Conservation (phyloP, 2,888 invertebrate genomes). For the Melangyna quadrimaculata region DNA sequence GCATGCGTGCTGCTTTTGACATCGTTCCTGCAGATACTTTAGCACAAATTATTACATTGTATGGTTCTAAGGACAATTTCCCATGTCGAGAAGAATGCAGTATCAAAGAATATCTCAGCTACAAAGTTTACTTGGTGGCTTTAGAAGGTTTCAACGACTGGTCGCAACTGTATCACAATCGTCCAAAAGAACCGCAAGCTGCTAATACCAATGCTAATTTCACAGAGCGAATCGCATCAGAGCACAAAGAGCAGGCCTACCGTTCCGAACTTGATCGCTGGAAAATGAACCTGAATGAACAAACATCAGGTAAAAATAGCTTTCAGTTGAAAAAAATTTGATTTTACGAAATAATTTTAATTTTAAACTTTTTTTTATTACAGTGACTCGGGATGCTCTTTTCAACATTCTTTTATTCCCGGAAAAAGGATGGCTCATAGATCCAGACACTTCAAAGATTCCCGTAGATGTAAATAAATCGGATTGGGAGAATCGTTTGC, state of each 20-base stretch:
- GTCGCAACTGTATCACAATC: conserved; percentile 91
- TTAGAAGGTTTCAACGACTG: conserved; percentile 94
- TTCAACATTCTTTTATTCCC: conserved; percentile 94
- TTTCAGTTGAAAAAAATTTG: not conserved
- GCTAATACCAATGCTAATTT: conserved; percentile 86
- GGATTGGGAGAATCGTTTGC: conserved; percentile 83
- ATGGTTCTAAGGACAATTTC: conserved; percentile 81
- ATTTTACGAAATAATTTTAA: not conserved
- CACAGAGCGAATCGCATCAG: conserved; percentile 93
- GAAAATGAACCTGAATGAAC: conserved; percentile 86
- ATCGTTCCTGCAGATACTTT: conserved; percentile 87
- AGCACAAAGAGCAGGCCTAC: conserved; percentile 91
- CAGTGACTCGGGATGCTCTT: conserved; percentile 89
- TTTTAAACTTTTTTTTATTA: conserved; percentile 72
- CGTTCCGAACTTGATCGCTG: conserved; percentile 90
- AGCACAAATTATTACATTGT: conserved; percentile 82
- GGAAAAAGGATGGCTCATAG: conserved; percentile 94
- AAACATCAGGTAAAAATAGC: conserved; percentile 84
- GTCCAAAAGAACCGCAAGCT: conserved; percentile 86
- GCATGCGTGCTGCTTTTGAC: conserved; percentile 88
- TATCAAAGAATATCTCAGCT: conserved; percentile 92
- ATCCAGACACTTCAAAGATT: conserved; percentile 83
- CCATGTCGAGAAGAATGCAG: conserved; percentile 82
- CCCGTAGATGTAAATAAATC: conserved; percentile 81
- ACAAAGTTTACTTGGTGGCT: conserved; percentile 93